Conservation (phyloP, 2,888 invertebrate species). For the Anoncus sp. region DNA sequence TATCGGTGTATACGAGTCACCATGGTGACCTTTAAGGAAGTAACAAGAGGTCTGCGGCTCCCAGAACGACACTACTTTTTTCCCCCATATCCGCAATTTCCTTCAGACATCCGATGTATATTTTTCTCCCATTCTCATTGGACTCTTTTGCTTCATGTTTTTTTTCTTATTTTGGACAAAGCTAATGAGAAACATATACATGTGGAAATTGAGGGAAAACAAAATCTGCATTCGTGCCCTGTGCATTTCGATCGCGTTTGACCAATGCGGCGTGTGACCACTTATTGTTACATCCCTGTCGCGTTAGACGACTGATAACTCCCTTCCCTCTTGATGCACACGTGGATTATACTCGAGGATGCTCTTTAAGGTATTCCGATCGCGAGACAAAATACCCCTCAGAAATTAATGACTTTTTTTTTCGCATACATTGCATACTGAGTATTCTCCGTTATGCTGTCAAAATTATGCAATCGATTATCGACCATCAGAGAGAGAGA, state of each 20-base stretch:
- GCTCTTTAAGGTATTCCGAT: too few species aligned
- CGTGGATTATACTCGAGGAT: conserved; percentile 22
- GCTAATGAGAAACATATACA: too few species aligned
- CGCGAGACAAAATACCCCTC: too few species aligned
- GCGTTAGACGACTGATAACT: background rate
- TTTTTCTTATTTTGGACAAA: too few species aligned
- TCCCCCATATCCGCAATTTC: background rate
- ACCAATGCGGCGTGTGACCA: conserved; percentile 4
- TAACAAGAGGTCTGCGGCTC: conserved; percentile 36
- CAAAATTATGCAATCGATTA: too few species aligned
- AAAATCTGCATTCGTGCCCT: too few species aligned
- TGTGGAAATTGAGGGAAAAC: too few species aligned
- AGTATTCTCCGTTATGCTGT: too few species aligned
- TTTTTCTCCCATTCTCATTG: background rate
- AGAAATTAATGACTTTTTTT: too few species aligned
- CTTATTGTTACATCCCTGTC: conserved; percentile 48
- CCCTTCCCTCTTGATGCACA: background rate
- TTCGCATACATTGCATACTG: too few species aligned
- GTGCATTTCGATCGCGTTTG: background rate
- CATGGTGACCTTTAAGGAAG: conserved; percentile 67
- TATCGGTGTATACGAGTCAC: conserved; percentile 64
- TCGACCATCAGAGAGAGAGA: too few species aligned
- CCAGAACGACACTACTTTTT: background rate
- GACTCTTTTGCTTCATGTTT: too few species aligned
- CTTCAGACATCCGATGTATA: background rate